Evolutionary conservation across 2,888 invertebrate genomes (phyloP), one percentile per base, ranked within the genome.

Genomic region (Micropterix aruncella): DNA sequence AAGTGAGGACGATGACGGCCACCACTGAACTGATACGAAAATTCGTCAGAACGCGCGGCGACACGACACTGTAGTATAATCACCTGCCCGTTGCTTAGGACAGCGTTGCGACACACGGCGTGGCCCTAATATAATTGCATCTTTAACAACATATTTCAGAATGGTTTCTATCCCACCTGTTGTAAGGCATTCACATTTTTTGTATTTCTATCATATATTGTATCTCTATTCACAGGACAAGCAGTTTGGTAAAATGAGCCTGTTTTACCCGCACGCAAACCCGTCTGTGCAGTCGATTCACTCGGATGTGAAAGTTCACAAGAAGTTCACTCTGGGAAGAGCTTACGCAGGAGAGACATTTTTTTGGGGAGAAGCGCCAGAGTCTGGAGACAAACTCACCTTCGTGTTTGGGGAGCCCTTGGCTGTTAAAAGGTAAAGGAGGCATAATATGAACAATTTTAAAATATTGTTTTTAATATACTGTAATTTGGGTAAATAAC

Each of bases 331-430:
- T 0, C 60, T 94, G 16, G 74, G 77, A 48, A 76, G 80, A 51
- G 94, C 93, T 2, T 96, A 96, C 60, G 70, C 75, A 16, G 95
- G 96, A 0, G 80, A 83, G 51, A 80, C 83, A 0, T 93, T 83
- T 59, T 96, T 94, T 63, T 95, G 94, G 95, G 94, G 91, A 0
- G 63, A 87, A 7, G 69, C 84, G 37, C 95, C 95, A 0, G 83
- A 82, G 55, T 77, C 80, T 7, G 91, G 87, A 2, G 90, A 93
- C 60, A 70, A 79, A 45, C 70, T 94, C 16, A 76, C 80, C 51
- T 85, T 95, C 59, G 79, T 80, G 60, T 93, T 94, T 60, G 64
- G 73, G 41, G 75, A 78, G 43, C 89, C 93, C 16, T 71, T 79
- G 48, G 56, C 61, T 52, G 61, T 90, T 47, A 77, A 79, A 57